phyloP scores from a whole-genome alignment of 2,888 invertebrate genomes.

The Anarsia innoxiella region DNA sequence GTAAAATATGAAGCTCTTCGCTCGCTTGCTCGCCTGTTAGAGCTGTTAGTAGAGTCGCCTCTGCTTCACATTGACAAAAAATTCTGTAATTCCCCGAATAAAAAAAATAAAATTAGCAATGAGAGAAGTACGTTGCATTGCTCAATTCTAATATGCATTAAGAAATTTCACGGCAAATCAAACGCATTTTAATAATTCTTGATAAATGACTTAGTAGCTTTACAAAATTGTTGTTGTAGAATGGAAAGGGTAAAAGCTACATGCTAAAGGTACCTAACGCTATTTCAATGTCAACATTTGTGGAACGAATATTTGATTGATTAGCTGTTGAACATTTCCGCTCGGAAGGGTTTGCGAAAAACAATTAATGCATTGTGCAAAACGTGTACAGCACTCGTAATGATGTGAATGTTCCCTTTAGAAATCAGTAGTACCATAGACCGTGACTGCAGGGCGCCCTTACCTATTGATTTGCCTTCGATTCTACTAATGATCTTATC shows the following conservation, averaged over 20 bases:
- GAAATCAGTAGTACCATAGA: constrained; percentile 37
- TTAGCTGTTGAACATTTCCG: constrained; percentile 45
- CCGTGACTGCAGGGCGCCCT: constrained; percentile 42
- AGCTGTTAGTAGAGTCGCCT: no score
- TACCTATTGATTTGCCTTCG: constrained; percentile 39
- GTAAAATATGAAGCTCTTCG: no score
- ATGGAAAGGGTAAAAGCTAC: constrained; percentile 30
- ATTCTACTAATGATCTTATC: constrained; percentile 67
- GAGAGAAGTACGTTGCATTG: background rate
- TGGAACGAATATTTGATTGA: constrained; percentile 63
- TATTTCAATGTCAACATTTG: constrained; percentile 28
- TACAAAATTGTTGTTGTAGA: constrained; percentile 17
- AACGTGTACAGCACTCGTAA: constrained; percentile 40
- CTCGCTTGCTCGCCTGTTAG: no score
- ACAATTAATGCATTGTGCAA: constrained; percentile 61
- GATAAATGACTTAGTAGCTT: constrained; percentile 32
- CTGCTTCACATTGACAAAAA: no score
- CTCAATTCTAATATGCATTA: constrained; percentile 9
- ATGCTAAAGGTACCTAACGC: constrained; percentile 22
- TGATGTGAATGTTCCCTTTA: constrained; percentile 32
- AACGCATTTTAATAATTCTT: constrained; percentile 18
- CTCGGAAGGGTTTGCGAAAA: constrained; percentile 45
- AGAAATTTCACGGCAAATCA: constrained; percentile 27
- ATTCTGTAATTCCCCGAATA: no score
- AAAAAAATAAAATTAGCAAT: background rate